Conservation (phyloP, 2,888 invertebrate genomes). For the Brassicogethes aeneus region DNA sequence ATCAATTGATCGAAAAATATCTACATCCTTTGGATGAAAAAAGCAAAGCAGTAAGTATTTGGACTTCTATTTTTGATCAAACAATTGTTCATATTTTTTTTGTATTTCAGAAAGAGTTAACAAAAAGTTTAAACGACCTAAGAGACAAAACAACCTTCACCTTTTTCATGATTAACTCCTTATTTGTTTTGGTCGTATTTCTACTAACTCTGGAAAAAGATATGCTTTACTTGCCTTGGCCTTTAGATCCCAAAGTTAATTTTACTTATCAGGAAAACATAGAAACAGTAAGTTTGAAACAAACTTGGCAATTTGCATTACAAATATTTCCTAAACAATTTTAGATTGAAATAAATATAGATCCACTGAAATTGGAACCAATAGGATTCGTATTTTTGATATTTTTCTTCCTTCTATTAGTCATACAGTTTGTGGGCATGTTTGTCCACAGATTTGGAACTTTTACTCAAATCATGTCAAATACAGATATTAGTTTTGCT, state of each 20-base stretch:
- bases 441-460: constrained; percentile 68
- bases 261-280: constrained; percentile 31
- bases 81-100: too few relatives aligned
- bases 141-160: constrained; percentile 59
- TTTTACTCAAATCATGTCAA: constrained; percentile 63
- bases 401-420: constrained; percentile 59
- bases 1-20: constrained; percentile 64
- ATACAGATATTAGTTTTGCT: constrained; percentile 41
- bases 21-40: constrained; percentile 63
- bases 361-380: constrained; percentile 59
- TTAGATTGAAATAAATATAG: constrained; percentile 46
- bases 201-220: constrained; percentile 66
- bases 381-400: constrained; percentile 66
- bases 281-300: constrained; percentile 25
- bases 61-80: neutral
- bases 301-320: neutral
- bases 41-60: constrained; percentile 47
- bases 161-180: constrained; percentile 68
- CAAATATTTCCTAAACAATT: neutral
- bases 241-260: constrained; percentile 47
- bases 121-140: constrained; percentile 48
- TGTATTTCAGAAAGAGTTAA: constrained; percentile 33
- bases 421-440: constrained; percentile 68
- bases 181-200: constrained; percentile 67
- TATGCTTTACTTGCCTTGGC: constrained; percentile 59